A percentile compares a stretch with the other conserved stretches of the same genome.
Evolutionary conservation across 2,797 vertebrate species (phyloP).

Genomic region (Brachymystax lenok): DNA sequence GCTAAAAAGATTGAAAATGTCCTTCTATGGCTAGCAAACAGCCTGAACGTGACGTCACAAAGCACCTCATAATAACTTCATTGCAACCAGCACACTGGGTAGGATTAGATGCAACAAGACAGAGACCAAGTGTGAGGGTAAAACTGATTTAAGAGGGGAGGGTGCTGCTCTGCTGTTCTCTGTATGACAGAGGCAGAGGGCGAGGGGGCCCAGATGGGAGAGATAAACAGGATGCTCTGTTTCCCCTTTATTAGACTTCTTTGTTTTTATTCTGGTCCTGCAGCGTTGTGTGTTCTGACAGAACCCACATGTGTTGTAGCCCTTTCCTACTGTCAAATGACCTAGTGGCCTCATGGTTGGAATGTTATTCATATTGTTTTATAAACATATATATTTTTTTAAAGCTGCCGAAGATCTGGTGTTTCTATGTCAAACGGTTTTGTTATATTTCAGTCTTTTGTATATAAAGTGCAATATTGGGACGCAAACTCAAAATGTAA

Average conservation of each 20-base stretch:
- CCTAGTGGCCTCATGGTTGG: too few relatives aligned
- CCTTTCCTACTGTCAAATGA: too few relatives aligned
- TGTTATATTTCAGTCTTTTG: too few relatives aligned
- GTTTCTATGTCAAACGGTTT: too few relatives aligned
- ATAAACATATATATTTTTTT: too few relatives aligned
- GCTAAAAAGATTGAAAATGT: not conserved
- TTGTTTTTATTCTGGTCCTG: not conserved
- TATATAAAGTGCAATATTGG: too few relatives aligned
- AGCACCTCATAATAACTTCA: not conserved
- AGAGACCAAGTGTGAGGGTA: too few relatives aligned
- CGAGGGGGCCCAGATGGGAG: not conserved
- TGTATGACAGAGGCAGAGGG: not conserved
- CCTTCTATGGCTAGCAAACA: not conserved
- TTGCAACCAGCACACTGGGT: not conserved
- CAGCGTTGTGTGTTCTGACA: not conserved
- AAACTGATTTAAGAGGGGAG: not conserved
- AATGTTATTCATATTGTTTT: too few relatives aligned
- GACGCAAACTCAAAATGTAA: too few relatives aligned
- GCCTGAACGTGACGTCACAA: not conserved
- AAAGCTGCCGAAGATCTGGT: too few relatives aligned
- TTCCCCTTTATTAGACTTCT: not conserved
- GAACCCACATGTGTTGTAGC: not conserved
- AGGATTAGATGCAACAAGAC: not conserved
- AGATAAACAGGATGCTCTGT: not conserved
- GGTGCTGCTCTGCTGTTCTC: not conserved